A percentile compares a stretch with the other conserved stretches of the same genome.
Conservation (phyloP, 2,888 invertebrate species). For the Palloptera scutellata region DNA sequence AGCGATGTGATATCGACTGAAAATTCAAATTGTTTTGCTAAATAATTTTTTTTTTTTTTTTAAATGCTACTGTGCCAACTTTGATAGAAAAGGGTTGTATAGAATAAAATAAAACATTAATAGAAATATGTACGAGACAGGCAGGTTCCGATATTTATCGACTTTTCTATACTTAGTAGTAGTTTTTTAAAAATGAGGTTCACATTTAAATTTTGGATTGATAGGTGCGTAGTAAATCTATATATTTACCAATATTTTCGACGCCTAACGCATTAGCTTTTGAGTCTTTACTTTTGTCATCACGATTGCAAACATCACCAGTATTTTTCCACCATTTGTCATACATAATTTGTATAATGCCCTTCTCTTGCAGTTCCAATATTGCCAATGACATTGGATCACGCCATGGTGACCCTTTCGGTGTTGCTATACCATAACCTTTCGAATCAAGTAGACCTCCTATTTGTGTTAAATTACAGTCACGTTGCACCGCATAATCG, state of each 20-base stretch:
- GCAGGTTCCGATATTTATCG: too few relatives aligned
- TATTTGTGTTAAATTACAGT: slow-evolving; percentile 97
- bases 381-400: slow-evolving; percentile 96
- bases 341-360: slow-evolving; percentile 89
- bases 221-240: too few relatives aligned
- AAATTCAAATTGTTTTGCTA: too few relatives aligned
- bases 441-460: slow-evolving; percentile 73
- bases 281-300: slow-evolving; percentile 87
- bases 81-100: too few relatives aligned
- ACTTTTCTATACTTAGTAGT: too few relatives aligned
- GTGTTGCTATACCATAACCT: slow-evolving; percentile 95
- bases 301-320: slow-evolving; percentile 87
- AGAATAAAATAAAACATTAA: too few relatives aligned
- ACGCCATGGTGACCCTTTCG: slow-evolving; percentile 95
- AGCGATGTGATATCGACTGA: too few relatives aligned
- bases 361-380: slow-evolving; percentile 93
- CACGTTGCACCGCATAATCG: slow-evolving; percentile 93
- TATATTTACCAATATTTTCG: slow-evolving; percentile 77
- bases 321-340: slow-evolving; percentile 99
- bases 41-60: too few relatives aligned
- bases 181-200: too few relatives aligned
- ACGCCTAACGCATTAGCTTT: slow-evolving; percentile 90
- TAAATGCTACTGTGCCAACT: too few relatives aligned
- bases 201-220: too few relatives aligned
- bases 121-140: too few relatives aligned